Conservation (phyloP, 2,113 vertebrate genomes). For the Etheostoma cragini region DNA sequence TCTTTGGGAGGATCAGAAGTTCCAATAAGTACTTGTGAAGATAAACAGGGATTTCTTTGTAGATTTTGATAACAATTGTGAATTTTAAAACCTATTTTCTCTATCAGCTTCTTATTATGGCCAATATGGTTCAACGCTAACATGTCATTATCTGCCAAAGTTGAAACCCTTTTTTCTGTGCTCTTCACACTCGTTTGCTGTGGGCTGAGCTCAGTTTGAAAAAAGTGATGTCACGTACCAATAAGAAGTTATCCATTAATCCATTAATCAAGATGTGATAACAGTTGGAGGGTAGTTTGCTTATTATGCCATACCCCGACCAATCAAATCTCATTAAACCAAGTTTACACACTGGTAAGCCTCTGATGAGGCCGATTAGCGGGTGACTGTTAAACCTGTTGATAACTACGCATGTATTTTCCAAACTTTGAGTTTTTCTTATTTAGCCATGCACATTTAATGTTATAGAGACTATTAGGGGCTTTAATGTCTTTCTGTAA, state of each 20-base stretch:
- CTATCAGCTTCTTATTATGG: not conserved
- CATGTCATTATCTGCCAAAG: not conserved
- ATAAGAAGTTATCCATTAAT: not conserved
- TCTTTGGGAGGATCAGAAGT: conserved; percentile 7
- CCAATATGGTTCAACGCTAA: not conserved
- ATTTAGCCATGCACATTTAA: not conserved
- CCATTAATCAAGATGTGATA: not conserved
- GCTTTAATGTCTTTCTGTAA: not conserved
- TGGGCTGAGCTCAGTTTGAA: not conserved
- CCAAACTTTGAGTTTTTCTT: not conserved
- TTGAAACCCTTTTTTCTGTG: not conserved
- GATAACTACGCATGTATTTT: not conserved
- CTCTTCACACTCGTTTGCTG: not conserved
- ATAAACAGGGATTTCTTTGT: not conserved
- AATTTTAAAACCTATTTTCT: conserved; percentile 2
- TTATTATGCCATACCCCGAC: not conserved
- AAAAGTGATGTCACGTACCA: not conserved
- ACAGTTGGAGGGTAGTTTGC: not conserved
- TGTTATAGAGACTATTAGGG: not conserved
- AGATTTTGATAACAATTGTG: conserved; percentile 10
- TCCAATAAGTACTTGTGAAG: not conserved
- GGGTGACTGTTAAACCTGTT: not conserved
- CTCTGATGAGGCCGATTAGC: not conserved
- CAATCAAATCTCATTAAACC: not conserved
- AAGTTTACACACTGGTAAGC: not conserved